phyloP scores from a whole-genome alignment of 2,888 invertebrate genomes.

The Tupiocoris notatus region DNA sequence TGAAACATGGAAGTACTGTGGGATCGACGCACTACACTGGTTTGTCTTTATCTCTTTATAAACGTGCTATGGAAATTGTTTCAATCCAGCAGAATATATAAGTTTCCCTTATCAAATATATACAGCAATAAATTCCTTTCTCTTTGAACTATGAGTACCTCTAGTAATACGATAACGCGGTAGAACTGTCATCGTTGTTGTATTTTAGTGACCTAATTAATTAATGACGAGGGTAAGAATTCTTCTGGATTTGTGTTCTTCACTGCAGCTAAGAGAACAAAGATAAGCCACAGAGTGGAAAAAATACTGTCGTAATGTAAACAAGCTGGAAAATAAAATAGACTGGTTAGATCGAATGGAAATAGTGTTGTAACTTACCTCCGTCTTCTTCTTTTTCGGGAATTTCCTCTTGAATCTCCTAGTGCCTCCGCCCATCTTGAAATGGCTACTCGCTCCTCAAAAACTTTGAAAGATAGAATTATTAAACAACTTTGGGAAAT shows the following conservation, averaged over 20 bases:
- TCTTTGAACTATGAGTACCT: too few relatives aligned
- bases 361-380: not conserved
- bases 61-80: too few relatives aligned
- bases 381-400: conserved; percentile 26
- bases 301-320: too few relatives aligned
- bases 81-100: too few relatives aligned
- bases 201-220: not conserved
- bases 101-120: too few relatives aligned
- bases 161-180: too few relatives aligned
- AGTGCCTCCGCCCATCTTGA: conserved; percentile 39
- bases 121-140: too few relatives aligned
- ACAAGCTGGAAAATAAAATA: not conserved
- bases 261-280: not conserved
- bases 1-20: too few relatives aligned
- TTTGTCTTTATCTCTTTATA: too few relatives aligned
- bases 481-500: not conserved
- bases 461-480: not conserved
- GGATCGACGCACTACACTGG: too few relatives aligned
- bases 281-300: not conserved
- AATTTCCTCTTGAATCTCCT: conserved; percentile 42
- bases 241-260: not conserved
- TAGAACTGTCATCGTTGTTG: too few relatives aligned
- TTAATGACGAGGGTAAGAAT: not conserved
- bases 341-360: not conserved
- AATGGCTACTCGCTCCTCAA: not conserved